These are phyloP conservation scores for Onychomys arenicola DNA, from an alignment of 2,797 vertebrate species.

Conservation along the genomic window DNA sequence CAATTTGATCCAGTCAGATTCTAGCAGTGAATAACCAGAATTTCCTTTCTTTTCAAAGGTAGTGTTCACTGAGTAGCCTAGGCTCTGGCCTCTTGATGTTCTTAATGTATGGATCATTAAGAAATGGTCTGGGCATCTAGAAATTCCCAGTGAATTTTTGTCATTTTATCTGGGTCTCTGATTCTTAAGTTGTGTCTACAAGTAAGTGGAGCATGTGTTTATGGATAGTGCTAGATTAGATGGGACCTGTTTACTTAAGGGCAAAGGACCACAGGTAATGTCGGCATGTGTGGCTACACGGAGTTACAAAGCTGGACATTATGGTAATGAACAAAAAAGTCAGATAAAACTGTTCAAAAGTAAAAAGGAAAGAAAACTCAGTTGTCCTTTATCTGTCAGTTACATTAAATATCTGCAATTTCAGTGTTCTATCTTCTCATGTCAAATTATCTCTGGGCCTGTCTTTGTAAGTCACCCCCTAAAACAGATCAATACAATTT, in stretches of 20 bases:
- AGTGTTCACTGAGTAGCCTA: not conserved
- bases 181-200: not conserved
- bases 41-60: conserved; percentile 4
- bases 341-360: not conserved
- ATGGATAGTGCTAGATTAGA: not conserved
- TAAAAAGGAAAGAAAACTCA: conserved; percentile 15
- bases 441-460: not conserved
- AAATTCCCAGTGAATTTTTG: not conserved
- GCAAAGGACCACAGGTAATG: not conserved
- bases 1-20: not conserved
- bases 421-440: not conserved
- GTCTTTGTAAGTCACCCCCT: not conserved
- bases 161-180: conserved; percentile 21
- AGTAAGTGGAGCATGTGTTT: not conserved
- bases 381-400: not conserved
- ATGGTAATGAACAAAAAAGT: not conserved
- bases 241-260: not conserved
- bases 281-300: not conserved
- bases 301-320: not conserved
- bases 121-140: not conserved
- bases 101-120: not conserved
- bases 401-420: conserved; percentile 3
- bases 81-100: not conserved
- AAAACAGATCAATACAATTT: conserved; percentile 14
- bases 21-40: not conserved